phyloP scores from a whole-genome alignment of 2,888 invertebrate species.

The Apamea sordens region DNA sequence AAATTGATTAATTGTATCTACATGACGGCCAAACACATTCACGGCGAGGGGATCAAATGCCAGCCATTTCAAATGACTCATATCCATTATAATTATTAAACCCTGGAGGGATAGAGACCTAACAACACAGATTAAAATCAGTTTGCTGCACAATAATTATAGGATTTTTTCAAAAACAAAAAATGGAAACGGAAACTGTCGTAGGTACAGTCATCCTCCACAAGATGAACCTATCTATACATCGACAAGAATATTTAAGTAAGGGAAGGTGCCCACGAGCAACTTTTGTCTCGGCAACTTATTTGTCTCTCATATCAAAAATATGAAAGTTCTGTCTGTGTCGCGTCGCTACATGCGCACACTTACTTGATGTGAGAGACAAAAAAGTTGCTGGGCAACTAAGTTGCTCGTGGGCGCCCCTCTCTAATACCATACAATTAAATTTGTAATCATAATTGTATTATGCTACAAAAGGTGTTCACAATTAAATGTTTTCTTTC shows the following conservation, averaged over 20 bases:
- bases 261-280: too few species aligned
- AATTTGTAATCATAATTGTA: background rate
- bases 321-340: too few species aligned
- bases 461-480: background rate
- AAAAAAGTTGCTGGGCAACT: too few species aligned
- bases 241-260: background rate
- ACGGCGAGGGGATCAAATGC: conserved; percentile 23
- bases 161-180: too few species aligned
- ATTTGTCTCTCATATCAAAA: too few species aligned
- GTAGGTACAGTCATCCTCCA: background rate
- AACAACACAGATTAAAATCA: conserved; percentile 32
- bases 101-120: conserved; percentile 24
- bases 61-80: conserved; percentile 35
- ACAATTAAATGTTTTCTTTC: background rate
- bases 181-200: too few species aligned
- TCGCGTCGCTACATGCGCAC: too few species aligned
- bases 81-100: conserved; percentile 36
- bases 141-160: conserved; percentile 11
- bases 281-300: too few species aligned
- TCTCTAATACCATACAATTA: background rate
- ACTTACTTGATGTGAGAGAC: too few species aligned
- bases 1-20: conserved; percentile 24
- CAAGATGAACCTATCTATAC: background rate
- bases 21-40: conserved; percentile 22
- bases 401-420: too few species aligned